These are phyloP conservation scores for Spodoptera litura DNA, from an alignment of 1,140 invertebrate species.

Conservation along the genomic window DNA sequence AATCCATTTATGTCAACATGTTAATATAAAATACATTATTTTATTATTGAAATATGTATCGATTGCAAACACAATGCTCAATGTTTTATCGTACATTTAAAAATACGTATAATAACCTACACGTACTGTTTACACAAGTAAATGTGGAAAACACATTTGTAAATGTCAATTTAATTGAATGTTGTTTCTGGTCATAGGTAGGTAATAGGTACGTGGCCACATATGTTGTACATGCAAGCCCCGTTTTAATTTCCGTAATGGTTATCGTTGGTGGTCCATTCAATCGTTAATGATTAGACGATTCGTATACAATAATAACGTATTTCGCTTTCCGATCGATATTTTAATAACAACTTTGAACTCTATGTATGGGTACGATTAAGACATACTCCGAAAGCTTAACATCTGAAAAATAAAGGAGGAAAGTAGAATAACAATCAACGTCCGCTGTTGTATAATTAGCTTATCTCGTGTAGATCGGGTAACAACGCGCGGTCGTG, in stretches of 20 bases:
- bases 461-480: slow-evolving; percentile 80
- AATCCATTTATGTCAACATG: no score
- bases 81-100: neutral
- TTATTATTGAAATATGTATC: neutral
- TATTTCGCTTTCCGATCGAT: slow-evolving; percentile 55
- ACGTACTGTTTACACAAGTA: slow-evolving; percentile 7
- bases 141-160: slow-evolving; percentile 11
- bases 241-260: slow-evolving; percentile 61
- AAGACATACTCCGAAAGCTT: slow-evolving; percentile 62
- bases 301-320: slow-evolving; percentile 58
- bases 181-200: neutral
- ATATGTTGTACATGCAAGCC: slow-evolving; percentile 8
- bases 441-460: slow-evolving; percentile 75
- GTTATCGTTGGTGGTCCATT: slow-evolving; percentile 63
- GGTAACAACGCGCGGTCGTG: slow-evolving; percentile 68
- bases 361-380: slow-evolving; percentile 57
- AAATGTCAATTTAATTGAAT: slow-evolving; percentile 26
- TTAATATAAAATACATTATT: no score
- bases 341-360: slow-evolving; percentile 64
- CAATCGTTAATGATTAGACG: slow-evolving; percentile 55
- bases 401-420: slow-evolving; percentile 78
- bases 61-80: slow-evolving; percentile 9
- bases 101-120: neutral
- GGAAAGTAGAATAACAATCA: slow-evolving; percentile 73
- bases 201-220: slow-evolving; percentile 6